phyloP scores from a whole-genome alignment of 2,113 vertebrate genomes.

The Vicugna pacos region DNA sequence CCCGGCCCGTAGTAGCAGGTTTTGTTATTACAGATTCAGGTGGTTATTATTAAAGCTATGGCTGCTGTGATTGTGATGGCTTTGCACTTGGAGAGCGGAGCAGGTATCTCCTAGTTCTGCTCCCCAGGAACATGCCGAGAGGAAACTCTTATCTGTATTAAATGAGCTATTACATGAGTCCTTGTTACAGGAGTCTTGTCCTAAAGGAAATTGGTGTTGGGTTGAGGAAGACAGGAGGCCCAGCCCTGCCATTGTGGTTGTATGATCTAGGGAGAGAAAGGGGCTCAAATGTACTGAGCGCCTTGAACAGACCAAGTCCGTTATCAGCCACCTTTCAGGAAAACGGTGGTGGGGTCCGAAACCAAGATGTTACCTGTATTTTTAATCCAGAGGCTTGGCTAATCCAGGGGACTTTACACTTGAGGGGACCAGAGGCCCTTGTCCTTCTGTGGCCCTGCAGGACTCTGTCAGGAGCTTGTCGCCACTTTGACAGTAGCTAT shows the following conservation, averaged over 20 bases:
- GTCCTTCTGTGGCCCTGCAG: not conserved
- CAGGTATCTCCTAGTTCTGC: not conserved
- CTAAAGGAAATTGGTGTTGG: not conserved
- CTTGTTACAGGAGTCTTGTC: not conserved
- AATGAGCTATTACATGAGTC: not conserved
- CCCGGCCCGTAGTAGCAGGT: not conserved
- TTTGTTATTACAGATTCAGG: not conserved
- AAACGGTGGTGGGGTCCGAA: not conserved
- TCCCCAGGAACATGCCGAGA: not conserved
- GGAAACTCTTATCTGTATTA: not conserved
- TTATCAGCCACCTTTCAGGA: not conserved
- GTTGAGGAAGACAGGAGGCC: not conserved
- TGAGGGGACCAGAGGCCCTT: not conserved
- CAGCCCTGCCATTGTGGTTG: not conserved
- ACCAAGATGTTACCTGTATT: not conserved
- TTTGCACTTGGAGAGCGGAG: not conserved
- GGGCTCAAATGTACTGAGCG: not conserved
- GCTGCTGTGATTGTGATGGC: not conserved
- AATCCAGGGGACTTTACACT: not conserved
- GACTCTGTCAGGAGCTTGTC: not conserved
- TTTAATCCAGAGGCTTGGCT: not conserved
- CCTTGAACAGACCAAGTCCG: not conserved
- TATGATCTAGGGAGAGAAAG: not conserved
- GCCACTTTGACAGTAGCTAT: not conserved
- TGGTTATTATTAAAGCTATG: not conserved